These are phyloP conservation scores for Crocidura indochinensis DNA, from an alignment of 2,797 vertebrate genomes.

Conservation along the genomic window DNA sequence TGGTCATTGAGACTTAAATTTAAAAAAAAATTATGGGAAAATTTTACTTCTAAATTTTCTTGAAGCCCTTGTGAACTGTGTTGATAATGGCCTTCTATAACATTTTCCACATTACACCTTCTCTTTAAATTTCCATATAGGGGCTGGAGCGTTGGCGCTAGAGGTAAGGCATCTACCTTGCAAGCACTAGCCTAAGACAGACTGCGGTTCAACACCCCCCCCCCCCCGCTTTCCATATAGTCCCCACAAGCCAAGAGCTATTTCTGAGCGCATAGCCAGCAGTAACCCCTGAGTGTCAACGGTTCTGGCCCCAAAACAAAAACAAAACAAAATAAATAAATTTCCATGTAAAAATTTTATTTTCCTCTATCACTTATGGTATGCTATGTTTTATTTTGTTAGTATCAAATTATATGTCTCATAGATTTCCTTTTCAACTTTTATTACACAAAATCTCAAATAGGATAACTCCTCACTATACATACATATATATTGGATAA, in stretches of 20 bases:
- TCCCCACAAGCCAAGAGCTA: no score
- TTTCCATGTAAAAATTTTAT: not conserved
- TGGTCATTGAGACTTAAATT: slow-evolving; percentile 33
- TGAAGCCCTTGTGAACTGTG: not conserved
- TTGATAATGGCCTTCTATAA: not conserved
- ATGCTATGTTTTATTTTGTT: slow-evolving; percentile 34
- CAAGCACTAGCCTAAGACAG: no score
- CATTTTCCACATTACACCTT: not conserved
- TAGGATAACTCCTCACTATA: not conserved
- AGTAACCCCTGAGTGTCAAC: no score
- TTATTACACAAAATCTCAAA: not conserved
- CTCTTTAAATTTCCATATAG: slow-evolving; percentile 40
- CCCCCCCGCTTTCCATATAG: no score
- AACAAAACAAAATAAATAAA: no score
- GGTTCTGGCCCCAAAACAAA: no score
- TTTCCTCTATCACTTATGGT: not conserved
- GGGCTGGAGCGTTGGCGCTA: no score
- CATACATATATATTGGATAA: no score
- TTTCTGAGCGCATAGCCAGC: no score
- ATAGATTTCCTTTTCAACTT: not conserved
- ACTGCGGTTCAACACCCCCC: no score
- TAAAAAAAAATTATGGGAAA: not conserved
- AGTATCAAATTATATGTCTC: slow-evolving; percentile 6
- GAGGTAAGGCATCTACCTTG: no score
- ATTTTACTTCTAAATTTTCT: not conserved